These are phyloP conservation scores for Platygyra sinensis DNA, from an alignment of 64 coral and sea anemone species.

Conservation along the genomic window DNA sequence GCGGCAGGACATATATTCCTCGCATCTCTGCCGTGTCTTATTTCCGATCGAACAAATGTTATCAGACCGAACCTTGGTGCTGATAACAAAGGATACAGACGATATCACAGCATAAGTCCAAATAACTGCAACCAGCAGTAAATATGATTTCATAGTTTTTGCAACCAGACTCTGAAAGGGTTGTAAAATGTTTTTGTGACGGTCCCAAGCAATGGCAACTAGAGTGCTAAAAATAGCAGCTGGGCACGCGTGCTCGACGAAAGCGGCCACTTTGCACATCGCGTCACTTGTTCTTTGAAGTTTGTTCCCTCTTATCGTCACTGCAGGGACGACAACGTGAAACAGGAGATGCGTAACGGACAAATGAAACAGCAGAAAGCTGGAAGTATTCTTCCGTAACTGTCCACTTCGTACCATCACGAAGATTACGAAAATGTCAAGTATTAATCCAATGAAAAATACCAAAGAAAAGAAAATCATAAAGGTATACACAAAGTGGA, in stretches of 20 bases:
- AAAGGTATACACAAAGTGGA: not conserved
- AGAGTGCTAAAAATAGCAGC: conserved; percentile 6
- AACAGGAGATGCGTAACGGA: not conserved
- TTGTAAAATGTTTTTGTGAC: conserved; percentile 6
- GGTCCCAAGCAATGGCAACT: not conserved
- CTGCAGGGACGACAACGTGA: not conserved
- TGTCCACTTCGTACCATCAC: conserved; percentile 6
- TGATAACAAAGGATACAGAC: not conserved
- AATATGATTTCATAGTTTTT: not conserved
- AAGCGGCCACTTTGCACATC: not conserved
- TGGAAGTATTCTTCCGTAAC: not conserved
- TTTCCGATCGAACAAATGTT: not conserved
- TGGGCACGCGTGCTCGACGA: not conserved
- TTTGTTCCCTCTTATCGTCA: not conserved
- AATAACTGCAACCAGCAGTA: not conserved
- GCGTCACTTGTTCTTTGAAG: not conserved
- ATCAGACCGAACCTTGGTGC: not conserved
- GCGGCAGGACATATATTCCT: not conserved
- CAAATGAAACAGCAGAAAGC: not conserved
- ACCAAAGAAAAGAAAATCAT: not conserved
- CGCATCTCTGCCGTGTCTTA: not conserved
- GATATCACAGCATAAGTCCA: not conserved
- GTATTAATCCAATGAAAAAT: not conserved
- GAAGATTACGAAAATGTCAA: conserved; percentile 8
- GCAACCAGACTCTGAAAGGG: not conserved